Conservation (phyloP, 2,113 vertebrate species). For the Cephalopholis sonnerati region DNA sequence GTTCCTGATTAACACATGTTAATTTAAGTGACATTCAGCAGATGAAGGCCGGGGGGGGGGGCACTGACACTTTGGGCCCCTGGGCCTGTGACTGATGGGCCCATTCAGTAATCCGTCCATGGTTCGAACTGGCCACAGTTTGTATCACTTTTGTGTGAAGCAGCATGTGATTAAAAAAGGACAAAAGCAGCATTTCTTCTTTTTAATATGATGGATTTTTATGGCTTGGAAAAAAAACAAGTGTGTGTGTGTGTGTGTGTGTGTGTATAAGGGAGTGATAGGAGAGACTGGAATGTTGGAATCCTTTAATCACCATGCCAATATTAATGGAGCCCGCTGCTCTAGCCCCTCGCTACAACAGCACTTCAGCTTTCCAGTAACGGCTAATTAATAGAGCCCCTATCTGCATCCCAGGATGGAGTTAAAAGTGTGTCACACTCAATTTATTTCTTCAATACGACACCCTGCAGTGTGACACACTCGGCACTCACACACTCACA, state of each 20-base stretch:
- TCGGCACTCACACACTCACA: conserved; percentile 7
- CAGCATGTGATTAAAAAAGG: background rate
- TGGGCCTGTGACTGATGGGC: too few species aligned
- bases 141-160: background rate
- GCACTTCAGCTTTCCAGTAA: conserved; percentile 70
- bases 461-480: conserved; percentile 29
- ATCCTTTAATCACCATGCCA: conserved; percentile 71
- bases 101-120: too few species aligned
- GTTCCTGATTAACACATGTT: too few species aligned
- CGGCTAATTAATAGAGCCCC: conserved; percentile 73
- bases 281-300: conserved; percentile 26
- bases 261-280: conserved; percentile 17
- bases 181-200: conserved; percentile 23
- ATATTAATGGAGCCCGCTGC: conserved; percentile 60
- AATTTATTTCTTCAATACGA: conserved; percentile 68
- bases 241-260: background rate
- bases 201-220: background rate
- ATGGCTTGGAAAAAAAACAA: background rate
- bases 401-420: conserved; percentile 63
- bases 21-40: too few species aligned
- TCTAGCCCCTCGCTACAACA: conserved; percentile 47
- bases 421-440: conserved; percentile 71
- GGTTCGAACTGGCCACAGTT: background rate
- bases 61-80: too few species aligned
- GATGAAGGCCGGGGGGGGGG: too few species aligned